Evolutionary conservation across 2,888 invertebrate genomes (phyloP).

Genomic region (Quadroppia sp.): DNA sequence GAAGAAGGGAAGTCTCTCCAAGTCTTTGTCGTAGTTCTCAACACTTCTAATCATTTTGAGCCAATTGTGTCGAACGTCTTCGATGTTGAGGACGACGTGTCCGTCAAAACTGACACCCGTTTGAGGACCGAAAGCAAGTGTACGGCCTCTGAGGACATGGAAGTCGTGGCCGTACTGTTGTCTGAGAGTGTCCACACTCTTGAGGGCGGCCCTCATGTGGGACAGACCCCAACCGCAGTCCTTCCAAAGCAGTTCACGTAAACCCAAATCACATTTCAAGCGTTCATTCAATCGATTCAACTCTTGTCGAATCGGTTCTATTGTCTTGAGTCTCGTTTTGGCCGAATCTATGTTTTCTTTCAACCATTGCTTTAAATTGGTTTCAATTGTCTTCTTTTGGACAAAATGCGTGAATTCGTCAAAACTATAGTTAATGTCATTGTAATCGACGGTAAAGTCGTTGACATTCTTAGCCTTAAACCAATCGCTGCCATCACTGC

Average conservation of each 20-base stretch:
- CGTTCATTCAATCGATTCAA: constrained; percentile 63
- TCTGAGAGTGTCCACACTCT: constrained; percentile 71
- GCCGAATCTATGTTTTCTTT: constrained; percentile 66
- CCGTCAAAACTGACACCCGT: constrained; percentile 89
- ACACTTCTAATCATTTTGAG: constrained; percentile 65
- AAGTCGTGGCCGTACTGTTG: constrained; percentile 69
- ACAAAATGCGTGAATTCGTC: constrained; percentile 36
- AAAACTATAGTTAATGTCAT: no score
- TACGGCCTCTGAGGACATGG: constrained; percentile 60
- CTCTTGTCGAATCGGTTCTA: constrained; percentile 68
- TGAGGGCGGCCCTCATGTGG: constrained; percentile 83
- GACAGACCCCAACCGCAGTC: constrained; percentile 57
- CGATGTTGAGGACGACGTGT: constrained; percentile 81
- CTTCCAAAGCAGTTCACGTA: constrained; percentile 60
- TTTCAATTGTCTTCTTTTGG: constrained; percentile 32
- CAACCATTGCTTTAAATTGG: constrained; percentile 60
- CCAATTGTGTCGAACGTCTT: constrained; percentile 91
- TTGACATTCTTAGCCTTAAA: not conserved
- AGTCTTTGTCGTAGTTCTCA: constrained; percentile 4
- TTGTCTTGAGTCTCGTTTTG: constrained; percentile 63
- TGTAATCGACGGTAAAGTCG: no score
- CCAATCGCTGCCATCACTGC: not conserved
- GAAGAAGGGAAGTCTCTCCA: constrained; percentile 20
- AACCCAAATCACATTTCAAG: constrained; percentile 59
- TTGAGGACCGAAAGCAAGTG: constrained; percentile 77